A percentile compares a stretch with the other conserved stretches of the same genome.
Evolutionary conservation across 2,113 vertebrate species (phyloP).

Genomic region (Dermatemys mawii): DNA sequence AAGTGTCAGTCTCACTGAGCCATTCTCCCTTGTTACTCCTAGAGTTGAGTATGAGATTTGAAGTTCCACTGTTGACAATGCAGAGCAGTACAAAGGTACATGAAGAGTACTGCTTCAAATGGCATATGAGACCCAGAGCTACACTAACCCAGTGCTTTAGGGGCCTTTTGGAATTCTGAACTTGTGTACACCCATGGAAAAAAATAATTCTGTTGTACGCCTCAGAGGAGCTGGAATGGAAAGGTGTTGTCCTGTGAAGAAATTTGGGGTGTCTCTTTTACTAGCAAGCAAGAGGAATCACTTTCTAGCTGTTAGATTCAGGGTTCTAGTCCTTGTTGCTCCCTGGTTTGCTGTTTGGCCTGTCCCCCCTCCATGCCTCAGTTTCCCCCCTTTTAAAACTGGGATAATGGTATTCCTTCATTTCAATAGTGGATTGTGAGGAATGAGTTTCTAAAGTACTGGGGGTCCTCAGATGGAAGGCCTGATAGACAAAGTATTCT

Average conservation of each 20-base stretch:
- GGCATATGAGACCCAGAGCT: not conserved
- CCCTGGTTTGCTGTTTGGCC: not conserved
- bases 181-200: not conserved
- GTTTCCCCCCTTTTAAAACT: not conserved
- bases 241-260: not conserved
- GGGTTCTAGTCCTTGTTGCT: not conserved
- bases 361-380: not conserved
- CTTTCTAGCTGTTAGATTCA: not conserved
- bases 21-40: not conserved
- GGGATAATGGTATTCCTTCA: not conserved
- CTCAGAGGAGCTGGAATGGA: not conserved
- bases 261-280: not conserved
- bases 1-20: rapidly evolving
- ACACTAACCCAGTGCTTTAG: not conserved
- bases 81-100: rapidly evolving
- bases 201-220: not conserved
- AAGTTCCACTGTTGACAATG: not conserved
- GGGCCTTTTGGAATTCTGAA: not conserved
- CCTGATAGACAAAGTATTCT: not conserved
- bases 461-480: not conserved
- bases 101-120: rapidly evolving
- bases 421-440: not conserved
- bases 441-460: not conserved
- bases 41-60: not conserved
- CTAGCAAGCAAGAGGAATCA: not conserved